phyloP scores from a whole-genome alignment of 2,113 vertebrate species.

The Centropus unirufus region DNA sequence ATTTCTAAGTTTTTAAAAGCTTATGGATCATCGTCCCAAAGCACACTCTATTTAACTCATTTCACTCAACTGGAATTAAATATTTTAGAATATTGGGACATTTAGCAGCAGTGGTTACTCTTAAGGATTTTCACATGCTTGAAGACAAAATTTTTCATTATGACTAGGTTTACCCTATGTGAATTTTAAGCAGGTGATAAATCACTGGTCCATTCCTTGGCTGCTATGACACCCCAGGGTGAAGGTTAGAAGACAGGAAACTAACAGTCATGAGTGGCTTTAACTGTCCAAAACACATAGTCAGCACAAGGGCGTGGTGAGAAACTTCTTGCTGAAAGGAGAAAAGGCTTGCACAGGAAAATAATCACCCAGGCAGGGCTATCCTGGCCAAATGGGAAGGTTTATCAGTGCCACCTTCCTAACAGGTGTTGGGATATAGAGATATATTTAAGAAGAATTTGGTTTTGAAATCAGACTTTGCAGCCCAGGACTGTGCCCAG shows the following conservation, averaged over 20 bases:
- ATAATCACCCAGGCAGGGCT: not conserved
- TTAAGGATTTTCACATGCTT: not conserved
- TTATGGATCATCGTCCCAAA: not conserved
- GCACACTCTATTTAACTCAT: not conserved
- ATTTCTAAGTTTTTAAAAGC: not conserved
- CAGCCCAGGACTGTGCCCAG: not conserved
- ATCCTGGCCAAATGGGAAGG: not conserved
- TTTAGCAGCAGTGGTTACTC: not conserved
- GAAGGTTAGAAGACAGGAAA: not conserved
- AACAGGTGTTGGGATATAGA: not conserved
- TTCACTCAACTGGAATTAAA: not conserved
- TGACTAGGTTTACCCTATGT: not conserved
- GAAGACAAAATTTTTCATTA: constrained; percentile 26
- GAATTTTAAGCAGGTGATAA: constrained; percentile 53
- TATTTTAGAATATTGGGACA: not conserved
- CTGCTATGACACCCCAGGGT: not conserved
- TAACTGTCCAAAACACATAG: not conserved
- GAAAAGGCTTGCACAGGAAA: not conserved
- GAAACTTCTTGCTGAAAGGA: not conserved
- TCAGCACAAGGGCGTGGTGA: not conserved
- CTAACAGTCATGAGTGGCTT: not conserved
- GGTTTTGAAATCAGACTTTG: not conserved
- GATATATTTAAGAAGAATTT: not conserved
- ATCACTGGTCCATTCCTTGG: not conserved
- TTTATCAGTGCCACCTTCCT: not conserved